Base-by-base conservation (phyloP, 1,140 invertebrate genomes). In the Plutomurus gul region DNA sequence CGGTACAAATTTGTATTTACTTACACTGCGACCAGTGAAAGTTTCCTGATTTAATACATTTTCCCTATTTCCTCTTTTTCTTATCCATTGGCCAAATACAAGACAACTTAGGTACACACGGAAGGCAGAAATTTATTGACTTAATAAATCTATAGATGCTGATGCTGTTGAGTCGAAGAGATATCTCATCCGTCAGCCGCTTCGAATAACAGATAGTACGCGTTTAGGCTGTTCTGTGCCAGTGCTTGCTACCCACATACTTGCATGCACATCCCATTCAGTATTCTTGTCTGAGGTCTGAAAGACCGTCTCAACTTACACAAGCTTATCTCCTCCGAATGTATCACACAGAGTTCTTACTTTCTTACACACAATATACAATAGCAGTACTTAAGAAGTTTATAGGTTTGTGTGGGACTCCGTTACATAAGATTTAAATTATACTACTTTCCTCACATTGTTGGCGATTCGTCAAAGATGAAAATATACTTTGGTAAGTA, bases 11-110 rank as follows among this genome's bases (percentile, higher is more conserved):
- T n/a, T n/a, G n/a, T n/a, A n/a, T n/a, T n/a, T n/a, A n/a, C n/a
- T n/a, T n/a, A n/a, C n/a, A n/a, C n/a, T n/a, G n/a, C n/a, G 56
- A 65, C n/a, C 56, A 65, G 56, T 65, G 56, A 65, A 65, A 65
- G 56, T 65, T 65, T 65, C 56, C 56, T 65, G 22, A n/a, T 33
- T 65, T 65, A 65, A 65, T 65, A 65, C 56, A 65, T 65, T 65
- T 51, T 36, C 56, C 56, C 46, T 20, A 49, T 49, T 49, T 49
- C 46, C 30, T 65, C 27, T 33, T 65, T 65, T 65, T 27, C 11
- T 65, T 65, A 65, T 65, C 56, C 56, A 33, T 27, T 33, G 56
- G 25, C 13, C n/a, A 43, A 43, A 43, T n/a, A 43, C 39, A 43
- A 10, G n/a, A 43, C 39, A 4, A 43, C 11, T 3, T n/a, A 10